Base-by-base conservation (phyloP, 2,113 vertebrate species). In the Erythrocercus mccallii region DNA sequence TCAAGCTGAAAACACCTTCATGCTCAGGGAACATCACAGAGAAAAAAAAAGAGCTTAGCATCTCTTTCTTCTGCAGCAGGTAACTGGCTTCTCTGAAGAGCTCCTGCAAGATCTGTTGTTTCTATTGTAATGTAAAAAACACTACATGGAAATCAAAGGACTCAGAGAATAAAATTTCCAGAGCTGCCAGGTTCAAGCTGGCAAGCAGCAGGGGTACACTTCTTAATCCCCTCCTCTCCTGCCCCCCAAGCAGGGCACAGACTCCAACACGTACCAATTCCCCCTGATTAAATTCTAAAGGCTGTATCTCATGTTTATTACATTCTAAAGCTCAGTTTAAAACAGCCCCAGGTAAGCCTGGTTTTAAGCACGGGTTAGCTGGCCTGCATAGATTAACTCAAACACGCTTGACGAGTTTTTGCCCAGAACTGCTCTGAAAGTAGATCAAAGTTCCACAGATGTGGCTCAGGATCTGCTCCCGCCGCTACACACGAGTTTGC, bases 71-170 rank as follows among this genome's bases (percentile, higher is more conserved):
- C 96, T 79, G 18, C 92, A 76, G 91, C 77, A 50, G 68, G n/a
- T 38, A 91, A 38, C 23, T 72, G 70, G 27, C 35, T 57, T 94
- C 87, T 94, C n/a, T 86, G 72, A 90, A 89, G 40, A 61, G 94
- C 62, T 92, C 96, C 97, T 79, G 88, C 76, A 71, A 81, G 53
- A 25, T 97, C 96, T 51, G 50, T 37, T 68, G 82, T 81, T 97
- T 97, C 23, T 13, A 91, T 91, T 70, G 88, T 65, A 79, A 89
- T 47, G 69, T 96, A 97, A 89, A 98, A 98, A 97, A 73, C 73
- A 70, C 37, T 21, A 77, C 18, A 9, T 95, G 74, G 92, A 96
- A 88, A 94, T 37, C 69, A 82, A 66, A 83, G 60, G 86, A 69
- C 42, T 70, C 27, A 2, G 31, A 68, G 28, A 60, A 72, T 12